Evolutionary conservation across 2,113 vertebrate species (phyloP).

Genomic region (Phrynosoma blainvillii): DNA sequence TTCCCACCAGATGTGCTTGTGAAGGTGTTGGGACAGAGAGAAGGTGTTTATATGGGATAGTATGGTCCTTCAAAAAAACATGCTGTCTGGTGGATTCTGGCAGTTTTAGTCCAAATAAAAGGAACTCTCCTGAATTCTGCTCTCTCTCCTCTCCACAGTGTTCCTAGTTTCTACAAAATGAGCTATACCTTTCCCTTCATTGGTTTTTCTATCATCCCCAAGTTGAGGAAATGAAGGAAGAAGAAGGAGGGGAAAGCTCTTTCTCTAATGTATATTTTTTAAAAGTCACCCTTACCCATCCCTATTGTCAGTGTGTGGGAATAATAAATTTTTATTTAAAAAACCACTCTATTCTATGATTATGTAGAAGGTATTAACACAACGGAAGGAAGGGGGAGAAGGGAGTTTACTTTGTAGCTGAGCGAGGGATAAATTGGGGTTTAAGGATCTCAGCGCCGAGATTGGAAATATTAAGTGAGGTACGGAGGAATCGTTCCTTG

Average conservation of each 20-base stretch:
- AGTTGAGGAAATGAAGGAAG: background rate
- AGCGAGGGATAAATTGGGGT: slow-evolving; percentile 10
- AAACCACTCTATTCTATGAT: slow-evolving; percentile 5
- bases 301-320: slow-evolving; percentile 23
- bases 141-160: slow-evolving; percentile 41
- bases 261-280: background rate
- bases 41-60: too few relatives aligned
- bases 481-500: background rate
- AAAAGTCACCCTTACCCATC: slow-evolving; percentile 40
- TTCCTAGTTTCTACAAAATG: background rate
- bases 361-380: slow-evolving; percentile 46
- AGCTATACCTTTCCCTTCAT: background rate
- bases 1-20: too few relatives aligned
- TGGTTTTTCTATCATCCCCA: background rate
- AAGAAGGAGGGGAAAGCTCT: background rate
- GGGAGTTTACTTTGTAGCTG: slow-evolving; percentile 1
- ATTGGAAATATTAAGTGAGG: slow-evolving; percentile 28
- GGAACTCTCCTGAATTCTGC: background rate
- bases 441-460: slow-evolving; percentile 20
- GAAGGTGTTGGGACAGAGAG: too few relatives aligned
- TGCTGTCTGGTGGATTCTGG: background rate
- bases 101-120: background rate
- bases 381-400: background rate
- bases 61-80: too few relatives aligned
- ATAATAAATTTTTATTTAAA: background rate